These are phyloP conservation scores for Paralichthys olivaceus DNA, from an alignment of 2,113 vertebrate genomes.

Conservation along the genomic window DNA sequence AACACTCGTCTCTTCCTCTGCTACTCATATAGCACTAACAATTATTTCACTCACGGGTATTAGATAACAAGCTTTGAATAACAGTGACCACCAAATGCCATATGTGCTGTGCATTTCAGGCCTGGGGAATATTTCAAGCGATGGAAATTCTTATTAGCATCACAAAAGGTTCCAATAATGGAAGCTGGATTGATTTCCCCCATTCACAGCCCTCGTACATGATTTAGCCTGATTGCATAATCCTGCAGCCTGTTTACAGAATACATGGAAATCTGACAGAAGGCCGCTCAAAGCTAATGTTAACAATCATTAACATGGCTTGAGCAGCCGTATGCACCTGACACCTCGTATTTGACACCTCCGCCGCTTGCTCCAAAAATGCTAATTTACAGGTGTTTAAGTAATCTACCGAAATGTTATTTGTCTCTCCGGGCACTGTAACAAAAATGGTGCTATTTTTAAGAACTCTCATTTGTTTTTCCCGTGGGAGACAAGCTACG, in stretches of 20 bases:
- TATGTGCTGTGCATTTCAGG: slow-evolving; percentile 11
- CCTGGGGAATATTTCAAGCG: slow-evolving; percentile 3
- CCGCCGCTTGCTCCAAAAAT: slow-evolving; percentile 77
- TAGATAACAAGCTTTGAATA: neutral
- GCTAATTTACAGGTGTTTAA: slow-evolving; percentile 87
- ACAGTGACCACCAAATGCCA: neutral
- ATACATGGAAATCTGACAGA: slow-evolving; percentile 36
- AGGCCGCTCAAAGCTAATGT: slow-evolving; percentile 37
- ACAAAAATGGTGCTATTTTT: slow-evolving; percentile 74
- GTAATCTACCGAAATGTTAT: slow-evolving; percentile 82
- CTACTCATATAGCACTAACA: neutral
- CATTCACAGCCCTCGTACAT: slow-evolving; percentile 2
- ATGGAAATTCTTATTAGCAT: slow-evolving; percentile 14
- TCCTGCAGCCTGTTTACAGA: slow-evolving; percentile 25
- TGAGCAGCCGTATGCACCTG: slow-evolving; percentile 46
- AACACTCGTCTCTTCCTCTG: neutral
- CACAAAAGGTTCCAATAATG: slow-evolving; percentile 11
- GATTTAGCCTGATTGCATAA: slow-evolving; percentile 17
- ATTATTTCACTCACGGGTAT: slow-evolving; percentile 4
- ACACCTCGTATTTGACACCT: slow-evolving; percentile 67
- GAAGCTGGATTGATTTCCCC: slow-evolving; percentile 19
- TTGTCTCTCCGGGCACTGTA: slow-evolving; percentile 73
- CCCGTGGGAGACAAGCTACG: slow-evolving; percentile 63
- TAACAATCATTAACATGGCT: slow-evolving; percentile 57
- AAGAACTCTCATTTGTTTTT: slow-evolving; percentile 72